Percentiles rank a stretch among this genome's conserved stretches.
Evolutionary conservation across 2,113 vertebrate genomes (phyloP).

Genomic region (Grallaria varia): DNA sequence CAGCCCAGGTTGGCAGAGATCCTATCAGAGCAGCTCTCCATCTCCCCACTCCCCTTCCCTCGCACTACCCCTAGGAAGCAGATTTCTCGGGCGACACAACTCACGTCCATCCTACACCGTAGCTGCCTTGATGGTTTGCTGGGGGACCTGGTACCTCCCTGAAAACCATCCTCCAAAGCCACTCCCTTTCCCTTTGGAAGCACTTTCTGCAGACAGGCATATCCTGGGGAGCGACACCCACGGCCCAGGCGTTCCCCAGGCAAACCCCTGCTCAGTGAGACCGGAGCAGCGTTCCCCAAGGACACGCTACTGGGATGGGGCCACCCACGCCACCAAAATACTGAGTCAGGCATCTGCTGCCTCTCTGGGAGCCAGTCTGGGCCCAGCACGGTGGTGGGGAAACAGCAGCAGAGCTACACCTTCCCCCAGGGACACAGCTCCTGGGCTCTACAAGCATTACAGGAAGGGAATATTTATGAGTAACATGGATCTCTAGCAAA

Average conservation of each 20-base stretch:
- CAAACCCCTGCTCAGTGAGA: neutral
- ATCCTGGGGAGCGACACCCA: neutral
- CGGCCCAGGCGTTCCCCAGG: neutral
- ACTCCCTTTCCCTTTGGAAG: rapidly evolving
- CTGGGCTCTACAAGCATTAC: neutral
- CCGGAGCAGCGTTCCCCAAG: neutral
- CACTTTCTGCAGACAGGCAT: neutral
- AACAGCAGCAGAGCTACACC: neutral
- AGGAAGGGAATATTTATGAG: neutral
- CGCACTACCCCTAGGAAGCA: rapidly evolving
- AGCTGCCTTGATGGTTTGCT: neutral
- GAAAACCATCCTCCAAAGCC: neutral
- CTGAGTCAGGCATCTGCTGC: neutral
- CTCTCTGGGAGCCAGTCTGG: neutral
- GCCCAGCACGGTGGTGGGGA: rapidly evolving
- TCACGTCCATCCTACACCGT: rapidly evolving
- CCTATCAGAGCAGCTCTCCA: rapidly evolving
- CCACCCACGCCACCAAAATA: neutral
- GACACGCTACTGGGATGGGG: neutral
- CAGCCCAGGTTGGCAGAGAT: neutral
- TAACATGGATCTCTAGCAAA: neutral
- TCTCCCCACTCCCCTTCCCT: neutral
- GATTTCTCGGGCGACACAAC: neutral
- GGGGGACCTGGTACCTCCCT: neutral
- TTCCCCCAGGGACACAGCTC: neutral